Percentiles rank a stretch among this genome's conserved stretches.
Conservation (phyloP, 2,888 invertebrate genomes). For the Drosophila meridiana region DNA sequence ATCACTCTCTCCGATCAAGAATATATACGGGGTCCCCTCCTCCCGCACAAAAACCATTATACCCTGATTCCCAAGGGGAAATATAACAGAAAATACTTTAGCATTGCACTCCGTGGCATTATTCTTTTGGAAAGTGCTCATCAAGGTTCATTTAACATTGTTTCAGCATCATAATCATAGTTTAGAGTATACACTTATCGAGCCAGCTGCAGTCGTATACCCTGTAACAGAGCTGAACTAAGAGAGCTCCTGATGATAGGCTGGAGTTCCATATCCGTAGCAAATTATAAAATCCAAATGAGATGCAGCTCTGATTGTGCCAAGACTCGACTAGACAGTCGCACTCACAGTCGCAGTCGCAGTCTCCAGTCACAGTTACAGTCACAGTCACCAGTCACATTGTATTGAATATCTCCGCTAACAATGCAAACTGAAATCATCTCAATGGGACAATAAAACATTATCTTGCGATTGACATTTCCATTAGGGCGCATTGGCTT, state of each 20-base stretch:
- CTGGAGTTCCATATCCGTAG: constrained; percentile 1
- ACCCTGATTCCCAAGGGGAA: too few species aligned
- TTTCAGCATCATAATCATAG: constrained; percentile 35
- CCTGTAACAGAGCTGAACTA: background rate
- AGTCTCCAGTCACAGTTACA: background rate
- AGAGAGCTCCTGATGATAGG: background rate
- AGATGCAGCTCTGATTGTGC: background rate
- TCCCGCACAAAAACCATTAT: too few species aligned
- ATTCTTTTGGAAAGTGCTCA: constrained; percentile 37
- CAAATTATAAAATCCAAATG: background rate
- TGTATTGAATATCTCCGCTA: constrained; percentile 11
- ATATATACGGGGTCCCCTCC: too few species aligned
- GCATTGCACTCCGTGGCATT: constrained; percentile 35
- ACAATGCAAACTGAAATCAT: constrained; percentile 23
- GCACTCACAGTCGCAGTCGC: too few species aligned
- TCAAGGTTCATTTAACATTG: constrained; percentile 48
- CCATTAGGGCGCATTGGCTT: constrained; percentile 23
- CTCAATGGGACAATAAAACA: constrained; percentile 26
- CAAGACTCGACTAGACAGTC: background rate
- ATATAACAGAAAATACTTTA: background rate
- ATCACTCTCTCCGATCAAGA: too few species aligned
- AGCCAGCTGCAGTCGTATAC: background rate
- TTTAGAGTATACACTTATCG: background rate
- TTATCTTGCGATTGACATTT: constrained; percentile 34
- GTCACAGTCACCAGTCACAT: background rate